Base-by-base conservation (phyloP, 2,797 vertebrate genomes). In the Arrhamphus sclerolepis region DNA sequence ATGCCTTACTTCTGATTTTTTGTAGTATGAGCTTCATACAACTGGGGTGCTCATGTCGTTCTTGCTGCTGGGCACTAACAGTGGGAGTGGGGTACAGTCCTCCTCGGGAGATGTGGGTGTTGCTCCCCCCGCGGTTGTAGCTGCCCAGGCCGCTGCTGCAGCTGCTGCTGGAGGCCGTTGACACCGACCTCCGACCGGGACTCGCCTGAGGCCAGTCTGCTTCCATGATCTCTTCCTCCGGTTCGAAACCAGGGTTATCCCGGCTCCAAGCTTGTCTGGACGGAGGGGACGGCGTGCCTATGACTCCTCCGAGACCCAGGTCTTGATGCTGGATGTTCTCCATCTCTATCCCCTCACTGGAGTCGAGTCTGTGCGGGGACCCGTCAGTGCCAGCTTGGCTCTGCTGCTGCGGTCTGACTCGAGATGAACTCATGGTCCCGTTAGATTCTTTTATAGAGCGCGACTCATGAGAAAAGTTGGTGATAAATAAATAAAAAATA, bases 221-320 rank as follows among this genome's bases (percentile, higher is more conserved):
- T 77, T 95, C 93, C 89, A 96, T 91, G 72, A 95, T 92, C 39
- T 95, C 96, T 9, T 97, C 97, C 82, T 96, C 96, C 0, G 95
- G 92, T 71, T 98, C 97, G 48, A 98, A 98, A 1, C 95, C 95
- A 0, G 96, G 96, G 87, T 98, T 98, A 19, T 97, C 96, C 20
- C 96, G 92, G 78, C 96, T 98, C 97, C 97, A 98, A 0, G 97
- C 96, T 77, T 98, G 96, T 64, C 96, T 89, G 17, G 96, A 98
- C 19, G 96, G 94, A 0, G 93, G 93, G 26, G 94, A 94, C 29
- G 96, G 94, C 4, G 92, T 87, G 22, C 87, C 87, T 0, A 80
- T 64, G 5, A 85, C 82, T 18, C 78, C 92, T 40, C 83, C 83
- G 20, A 92, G 90, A 29, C 87, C 91, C 65, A 90, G 82, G 77